A percentile compares a stretch with the other conserved stretches of the same genome.
Conservation (phyloP, 1,140 invertebrate species). For the Zaprionus taronus region DNA sequence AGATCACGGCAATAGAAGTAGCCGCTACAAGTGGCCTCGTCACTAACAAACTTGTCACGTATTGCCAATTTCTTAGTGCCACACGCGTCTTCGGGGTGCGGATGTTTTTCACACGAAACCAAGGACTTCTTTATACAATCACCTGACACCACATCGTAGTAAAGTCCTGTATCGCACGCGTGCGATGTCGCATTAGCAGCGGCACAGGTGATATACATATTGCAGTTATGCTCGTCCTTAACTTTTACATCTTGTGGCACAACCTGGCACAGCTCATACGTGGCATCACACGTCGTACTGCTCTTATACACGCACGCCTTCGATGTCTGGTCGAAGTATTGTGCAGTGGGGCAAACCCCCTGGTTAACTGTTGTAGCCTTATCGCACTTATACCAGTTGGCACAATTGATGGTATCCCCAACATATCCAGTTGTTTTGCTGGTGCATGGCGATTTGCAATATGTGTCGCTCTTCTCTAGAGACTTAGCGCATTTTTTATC, state of each 20-base stretch:
- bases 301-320: constrained; percentile 50
- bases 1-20: constrained; percentile 70
- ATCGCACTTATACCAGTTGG: constrained; percentile 64
- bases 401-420: constrained; percentile 49
- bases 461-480: constrained; percentile 32
- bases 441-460: constrained; percentile 45
- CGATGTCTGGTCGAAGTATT: constrained; percentile 42
- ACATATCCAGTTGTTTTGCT: constrained; percentile 41
- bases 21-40: constrained; percentile 68
- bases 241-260: constrained; percentile 19
- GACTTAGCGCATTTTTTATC: constrained; percentile 3
- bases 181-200: neutral
- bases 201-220: constrained; percentile 53
- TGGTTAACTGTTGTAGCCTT: neutral
- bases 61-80: constrained; percentile 64
- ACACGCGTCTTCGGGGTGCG: constrained; percentile 56
- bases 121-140: constrained; percentile 47
- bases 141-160: constrained; percentile 48
- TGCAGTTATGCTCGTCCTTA: constrained; percentile 57
- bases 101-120: constrained; percentile 57
- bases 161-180: constrained; percentile 42
- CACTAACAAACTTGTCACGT: constrained; percentile 60
- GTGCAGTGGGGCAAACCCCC: constrained; percentile 43
- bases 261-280: constrained; percentile 62
- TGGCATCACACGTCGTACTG: constrained; percentile 38